Evolutionary conservation across 1,140 invertebrate species (phyloP), one percentile per base, ranked within the genome.

Genomic region (Drosophila novamexicana): DNA sequence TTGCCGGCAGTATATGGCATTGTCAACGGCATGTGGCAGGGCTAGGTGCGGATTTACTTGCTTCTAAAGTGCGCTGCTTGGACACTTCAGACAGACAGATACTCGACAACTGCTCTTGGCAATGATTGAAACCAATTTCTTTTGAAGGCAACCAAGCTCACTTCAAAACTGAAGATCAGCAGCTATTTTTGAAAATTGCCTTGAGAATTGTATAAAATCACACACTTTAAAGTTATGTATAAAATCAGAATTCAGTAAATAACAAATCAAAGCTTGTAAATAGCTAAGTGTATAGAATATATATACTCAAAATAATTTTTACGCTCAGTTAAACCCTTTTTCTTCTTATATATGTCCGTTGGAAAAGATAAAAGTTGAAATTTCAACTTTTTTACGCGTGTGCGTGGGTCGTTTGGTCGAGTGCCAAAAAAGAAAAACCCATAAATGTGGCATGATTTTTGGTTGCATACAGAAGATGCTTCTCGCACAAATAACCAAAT

Each of bases 401-500:
- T 42, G n/a, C 40, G 40, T 12, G 12, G n/a, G 16, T 16, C n/a
- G 42, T 16, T 44, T 44, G 2, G n/a, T 14, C 42, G 42, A 16
- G 7, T 44, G 22, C 22, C 22, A 29, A 29, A 29, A 29, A 29
- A 44, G 42, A 44, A 44, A 44, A 44, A 6, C 78, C n/a, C 9
- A 45, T 37, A 29, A 32, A 22, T 62, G 49, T 54, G 52, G 57
- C 45, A 72, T 54, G 50, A 66, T 69, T 53, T 65, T 70, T 75
- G 42, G 62, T 75, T 67, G 75, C 64, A 58, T 65, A 63, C 56
- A 61, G 16, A 34, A 70, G 75, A 61, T 61, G 70, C 44, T 77
- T 80, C 40, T 64, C 64, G 77, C 59, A 40, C 61, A 81, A 58
- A 80, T 72, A 80, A 57, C 62, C 72, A 70, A 82, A 85, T 78